phyloP scores from a whole-genome alignment of 2,888 invertebrate genomes.

The Steinernema scapterisci region DNA sequence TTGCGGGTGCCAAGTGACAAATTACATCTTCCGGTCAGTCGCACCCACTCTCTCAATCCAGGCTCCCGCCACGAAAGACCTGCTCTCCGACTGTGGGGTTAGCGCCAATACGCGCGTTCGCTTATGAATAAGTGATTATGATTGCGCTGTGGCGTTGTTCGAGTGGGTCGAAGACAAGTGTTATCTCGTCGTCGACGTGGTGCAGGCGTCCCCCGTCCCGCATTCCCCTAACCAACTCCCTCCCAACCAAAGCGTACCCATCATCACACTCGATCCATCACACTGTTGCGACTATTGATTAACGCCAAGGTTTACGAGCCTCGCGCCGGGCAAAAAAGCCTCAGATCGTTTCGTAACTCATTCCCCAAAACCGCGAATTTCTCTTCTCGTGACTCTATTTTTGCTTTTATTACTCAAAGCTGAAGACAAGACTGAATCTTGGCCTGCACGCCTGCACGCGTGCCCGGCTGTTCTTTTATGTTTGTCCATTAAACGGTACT shows the following conservation, averaged over 20 bases:
- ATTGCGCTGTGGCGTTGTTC: background rate
- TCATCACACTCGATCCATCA: background rate
- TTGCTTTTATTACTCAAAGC: background rate
- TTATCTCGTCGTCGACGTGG: background rate
- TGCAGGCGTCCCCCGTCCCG: too few relatives aligned
- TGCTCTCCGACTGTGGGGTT: background rate
- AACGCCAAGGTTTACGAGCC: background rate
- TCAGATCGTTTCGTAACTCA: too few relatives aligned
- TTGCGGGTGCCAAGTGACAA: too few relatives aligned
- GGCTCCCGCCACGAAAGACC: background rate
- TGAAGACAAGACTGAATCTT: background rate
- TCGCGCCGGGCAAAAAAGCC: background rate
- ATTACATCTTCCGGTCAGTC: background rate
- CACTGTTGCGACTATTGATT: constrained; percentile 9
- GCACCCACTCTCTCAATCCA: background rate
- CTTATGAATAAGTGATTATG: constrained; percentile 28
- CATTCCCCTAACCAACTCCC: too few relatives aligned
- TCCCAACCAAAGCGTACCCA: background rate
- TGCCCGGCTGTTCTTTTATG: background rate
- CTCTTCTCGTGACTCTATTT: background rate
- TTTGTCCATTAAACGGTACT: constrained; percentile 16
- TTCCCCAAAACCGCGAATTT: background rate
- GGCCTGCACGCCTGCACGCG: background rate
- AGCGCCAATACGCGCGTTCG: constrained; percentile 18
- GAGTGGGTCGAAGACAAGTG: constrained; percentile 25